phyloP scores from a whole-genome alignment of 2,888 invertebrate genomes.

The Agrochola circellaris region DNA sequence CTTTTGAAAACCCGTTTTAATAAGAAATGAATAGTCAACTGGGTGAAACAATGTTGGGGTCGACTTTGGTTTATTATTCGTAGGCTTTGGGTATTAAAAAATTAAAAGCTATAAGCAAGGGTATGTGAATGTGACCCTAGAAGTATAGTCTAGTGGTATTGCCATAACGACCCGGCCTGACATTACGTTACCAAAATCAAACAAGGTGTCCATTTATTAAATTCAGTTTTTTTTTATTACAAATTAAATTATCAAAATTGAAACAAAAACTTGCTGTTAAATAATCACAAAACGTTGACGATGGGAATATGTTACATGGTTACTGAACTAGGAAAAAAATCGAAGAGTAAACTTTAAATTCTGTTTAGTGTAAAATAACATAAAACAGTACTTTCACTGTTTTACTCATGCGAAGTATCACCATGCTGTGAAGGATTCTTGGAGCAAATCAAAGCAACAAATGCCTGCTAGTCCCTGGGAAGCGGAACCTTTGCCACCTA shows the following conservation, averaged over 20 bases:
- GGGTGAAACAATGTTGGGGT: neutral
- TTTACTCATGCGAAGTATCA: conserved; percentile 18
- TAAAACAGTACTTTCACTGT: neutral
- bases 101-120: neutral
- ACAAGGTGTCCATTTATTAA: neutral
- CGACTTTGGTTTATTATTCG: too few species aligned
- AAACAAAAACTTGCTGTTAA: conserved; percentile 36
- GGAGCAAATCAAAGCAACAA: conserved; percentile 70
- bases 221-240: conserved; percentile 34
- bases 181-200: conserved; percentile 7
- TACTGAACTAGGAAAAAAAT: conserved; percentile 8
- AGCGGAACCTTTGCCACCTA: conserved; percentile 74
- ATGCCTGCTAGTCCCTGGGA: conserved; percentile 73
- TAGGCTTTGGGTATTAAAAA: neutral
- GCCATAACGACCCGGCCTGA: too few species aligned
- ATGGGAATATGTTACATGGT: conserved; percentile 6
- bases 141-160: neutral
- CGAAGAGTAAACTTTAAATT: neutral
- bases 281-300: conserved; percentile 37
- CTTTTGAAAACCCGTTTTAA: too few species aligned
- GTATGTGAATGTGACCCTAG: neutral
- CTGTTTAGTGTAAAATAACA: neutral
- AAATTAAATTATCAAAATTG: conserved; percentile 18
- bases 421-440: conserved; percentile 55
- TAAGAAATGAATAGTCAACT: neutral